Conservation (phyloP, 1,140 invertebrate species). For the Zaprionus kolodkinae region DNA sequence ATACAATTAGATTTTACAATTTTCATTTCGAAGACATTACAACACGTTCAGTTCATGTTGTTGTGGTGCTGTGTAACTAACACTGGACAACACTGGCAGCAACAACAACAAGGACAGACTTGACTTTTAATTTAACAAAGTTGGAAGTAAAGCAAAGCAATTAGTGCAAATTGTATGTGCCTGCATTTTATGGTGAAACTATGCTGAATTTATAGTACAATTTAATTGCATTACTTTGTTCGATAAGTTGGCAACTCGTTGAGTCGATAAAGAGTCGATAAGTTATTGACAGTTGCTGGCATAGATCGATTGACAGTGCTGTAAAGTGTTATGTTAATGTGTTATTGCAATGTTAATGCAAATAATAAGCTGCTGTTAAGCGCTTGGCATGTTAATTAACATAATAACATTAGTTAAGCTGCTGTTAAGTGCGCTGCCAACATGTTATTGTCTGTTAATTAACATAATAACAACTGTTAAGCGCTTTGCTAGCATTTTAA, state of each 20-base stretch:
- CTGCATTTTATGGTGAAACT: constrained; percentile 17
- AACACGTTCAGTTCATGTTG: constrained; percentile 16
- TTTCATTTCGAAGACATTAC: constrained; percentile 42
- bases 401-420: not conserved
- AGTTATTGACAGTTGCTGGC: not conserved
- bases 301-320: not conserved
- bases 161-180: constrained; percentile 28
- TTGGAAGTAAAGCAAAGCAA: constrained; percentile 37
- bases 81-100: constrained; percentile 16
- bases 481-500: not conserved
- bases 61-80: constrained; percentile 8
- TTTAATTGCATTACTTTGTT: constrained; percentile 6
- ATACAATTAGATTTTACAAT: constrained; percentile 51
- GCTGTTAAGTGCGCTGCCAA: not conserved
- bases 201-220: constrained; percentile 13
- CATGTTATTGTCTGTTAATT: not conserved
- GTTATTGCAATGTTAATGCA: not conserved
- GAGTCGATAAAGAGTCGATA: not conserved
- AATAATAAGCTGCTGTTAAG: not conserved
- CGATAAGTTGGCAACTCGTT: not conserved
- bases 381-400: not conserved
- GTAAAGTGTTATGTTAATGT: not conserved
- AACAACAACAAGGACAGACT: not conserved
- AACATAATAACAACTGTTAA: not conserved
- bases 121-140: constrained; percentile 37